A percentile compares a stretch with the other conserved stretches of the same genome.
These are phyloP conservation scores for Phoenoteleia sp. DNA, from an alignment of 2,888 invertebrate species.

Conservation along the genomic window DNA sequence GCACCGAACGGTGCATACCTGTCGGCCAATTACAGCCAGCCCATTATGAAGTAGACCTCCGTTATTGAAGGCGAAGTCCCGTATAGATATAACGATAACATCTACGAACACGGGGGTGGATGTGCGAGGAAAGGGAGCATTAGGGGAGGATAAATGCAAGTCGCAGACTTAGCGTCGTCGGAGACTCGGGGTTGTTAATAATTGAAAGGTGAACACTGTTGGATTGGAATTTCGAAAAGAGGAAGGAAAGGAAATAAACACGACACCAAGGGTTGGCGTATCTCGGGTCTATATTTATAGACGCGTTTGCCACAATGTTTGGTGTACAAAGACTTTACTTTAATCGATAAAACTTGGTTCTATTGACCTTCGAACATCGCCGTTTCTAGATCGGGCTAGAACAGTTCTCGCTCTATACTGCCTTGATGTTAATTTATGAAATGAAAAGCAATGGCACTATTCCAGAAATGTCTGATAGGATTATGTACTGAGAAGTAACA, in stretches of 20 bases:
- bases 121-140: conserved; percentile 1
- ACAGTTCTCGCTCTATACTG: neutral
- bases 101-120: neutral
- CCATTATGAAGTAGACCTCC: conserved; percentile 10
- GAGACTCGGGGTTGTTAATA: conserved; percentile 29
- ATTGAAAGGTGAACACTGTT: neutral
- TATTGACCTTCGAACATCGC: conserved; percentile 35
- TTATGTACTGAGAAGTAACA: too few relatives aligned
- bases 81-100: neutral
- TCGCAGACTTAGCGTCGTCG: neutral
- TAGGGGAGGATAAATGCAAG: neutral
- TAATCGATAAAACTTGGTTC: conserved; percentile 42
- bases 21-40: conserved; percentile 36
- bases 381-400: neutral
- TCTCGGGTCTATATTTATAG: conserved; percentile 25
- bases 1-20: conserved; percentile 41
- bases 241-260: neutral
- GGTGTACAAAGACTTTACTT: neutral
- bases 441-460: too few relatives aligned
- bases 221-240: neutral
- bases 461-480: too few relatives aligned
- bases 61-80: conserved; percentile 31
- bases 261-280: conserved; percentile 1
- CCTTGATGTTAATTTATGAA: too few relatives aligned
- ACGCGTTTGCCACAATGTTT: conserved; percentile 8